A percentile compares a stretch with the other conserved stretches of the same genome.
Conservation (phyloP, 2,797 vertebrate species). For the Uromys caudimaculatus region DNA sequence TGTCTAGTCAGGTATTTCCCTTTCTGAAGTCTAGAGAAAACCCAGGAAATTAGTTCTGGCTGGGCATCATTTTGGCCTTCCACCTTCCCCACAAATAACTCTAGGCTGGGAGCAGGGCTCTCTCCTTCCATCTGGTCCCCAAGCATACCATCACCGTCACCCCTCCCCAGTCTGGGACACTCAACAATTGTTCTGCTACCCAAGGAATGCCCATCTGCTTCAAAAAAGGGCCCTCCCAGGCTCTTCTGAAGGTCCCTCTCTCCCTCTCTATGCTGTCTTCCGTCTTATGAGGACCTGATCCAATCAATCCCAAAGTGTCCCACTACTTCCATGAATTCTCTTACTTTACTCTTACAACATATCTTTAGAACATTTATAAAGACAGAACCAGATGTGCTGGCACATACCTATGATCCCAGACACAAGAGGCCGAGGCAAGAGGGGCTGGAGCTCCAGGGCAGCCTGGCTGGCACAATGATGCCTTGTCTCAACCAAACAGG, state of each 20-base stretch:
- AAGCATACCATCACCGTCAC: background rate
- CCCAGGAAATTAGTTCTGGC: background rate
- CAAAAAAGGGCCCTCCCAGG: background rate
- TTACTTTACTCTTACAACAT: background rate
- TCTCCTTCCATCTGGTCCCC: background rate
- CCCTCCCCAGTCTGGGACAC: background rate
- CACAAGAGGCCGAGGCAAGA: background rate
- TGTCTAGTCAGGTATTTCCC: background rate
- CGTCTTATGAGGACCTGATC: background rate
- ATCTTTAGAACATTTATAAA: background rate
- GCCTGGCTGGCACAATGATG: background rate
- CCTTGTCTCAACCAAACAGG: background rate
- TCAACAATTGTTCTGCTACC: background rate
- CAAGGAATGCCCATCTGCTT: background rate
- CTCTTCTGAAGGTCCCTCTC: background rate
- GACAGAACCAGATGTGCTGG: background rate
- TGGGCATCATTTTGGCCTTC: background rate
- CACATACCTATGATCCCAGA: background rate
- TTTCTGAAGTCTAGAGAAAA: conserved; percentile 1
- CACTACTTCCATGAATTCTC: background rate
- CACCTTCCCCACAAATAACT: background rate
- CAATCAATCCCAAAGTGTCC: background rate
- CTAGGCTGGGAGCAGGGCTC: background rate
- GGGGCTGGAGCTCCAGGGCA: background rate
- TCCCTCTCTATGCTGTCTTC: background rate